Percentiles rank a stretch among this genome's conserved stretches.
Conservation (phyloP, 2,888 invertebrate genomes). For the Monopis laevigella region DNA sequence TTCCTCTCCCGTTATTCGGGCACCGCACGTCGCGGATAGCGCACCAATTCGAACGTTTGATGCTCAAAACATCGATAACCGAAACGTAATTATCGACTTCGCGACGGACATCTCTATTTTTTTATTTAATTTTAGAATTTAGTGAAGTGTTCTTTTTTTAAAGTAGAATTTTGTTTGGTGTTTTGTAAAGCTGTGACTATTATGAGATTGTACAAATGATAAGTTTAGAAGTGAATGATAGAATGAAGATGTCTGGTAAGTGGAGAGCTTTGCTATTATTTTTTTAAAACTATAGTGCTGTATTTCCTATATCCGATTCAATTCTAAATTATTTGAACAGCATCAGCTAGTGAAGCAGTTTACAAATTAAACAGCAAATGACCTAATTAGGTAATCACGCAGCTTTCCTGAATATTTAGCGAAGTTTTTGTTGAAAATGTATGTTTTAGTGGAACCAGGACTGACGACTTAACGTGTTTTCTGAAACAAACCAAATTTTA, state of each 20-base stretch:
- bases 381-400: too few relatives aligned
- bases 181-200: background rate
- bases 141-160: conserved; percentile 20
- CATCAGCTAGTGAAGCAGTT: too few relatives aligned
- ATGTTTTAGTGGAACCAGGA: too few relatives aligned
- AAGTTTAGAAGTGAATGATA: conserved; percentile 20
- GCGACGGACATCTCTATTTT: conserved; percentile 26
- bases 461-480: too few relatives aligned
- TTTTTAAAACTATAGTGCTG: too few relatives aligned
- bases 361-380: too few relatives aligned
- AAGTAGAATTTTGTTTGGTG: background rate
- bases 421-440: too few relatives aligned
- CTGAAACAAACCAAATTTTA: too few relatives aligned
- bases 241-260: conserved; percentile 63
- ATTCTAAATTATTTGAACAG: too few relatives aligned
- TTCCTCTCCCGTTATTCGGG: conserved; percentile 61
- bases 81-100: conserved; percentile 26
- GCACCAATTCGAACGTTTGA: conserved; percentile 38
- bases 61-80: conserved; percentile 16
- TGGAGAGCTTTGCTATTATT: too few relatives aligned
- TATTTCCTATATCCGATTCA: too few relatives aligned
- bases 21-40: conserved; percentile 53
- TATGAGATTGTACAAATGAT: conserved; percentile 5
- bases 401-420: too few relatives aligned
- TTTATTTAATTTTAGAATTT: conserved; percentile 5